Evolutionary conservation across 2,797 vertebrate genomes (phyloP).

Genomic region (Labeo calbasu): DNA sequence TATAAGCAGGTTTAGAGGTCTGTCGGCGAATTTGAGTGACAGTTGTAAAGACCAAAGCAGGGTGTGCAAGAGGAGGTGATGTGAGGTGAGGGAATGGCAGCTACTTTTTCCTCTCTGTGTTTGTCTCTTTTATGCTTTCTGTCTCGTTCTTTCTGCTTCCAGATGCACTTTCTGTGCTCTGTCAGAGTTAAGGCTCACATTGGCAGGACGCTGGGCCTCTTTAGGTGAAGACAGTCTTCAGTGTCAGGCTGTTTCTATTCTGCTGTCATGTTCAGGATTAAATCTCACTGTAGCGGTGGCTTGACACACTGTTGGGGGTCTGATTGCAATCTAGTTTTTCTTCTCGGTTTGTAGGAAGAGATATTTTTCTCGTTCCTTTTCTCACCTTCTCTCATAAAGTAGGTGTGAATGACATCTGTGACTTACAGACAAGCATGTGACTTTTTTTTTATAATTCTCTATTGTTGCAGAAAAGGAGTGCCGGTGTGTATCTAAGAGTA

Average conservation of each 20-base stretch:
- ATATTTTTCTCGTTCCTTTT: slow-evolving; percentile 57
- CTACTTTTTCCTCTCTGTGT: background rate
- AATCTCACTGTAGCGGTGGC: slow-evolving; percentile 73
- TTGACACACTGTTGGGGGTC: slow-evolving; percentile 77
- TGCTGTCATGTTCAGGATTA: slow-evolving; percentile 82
- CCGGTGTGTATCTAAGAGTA: slow-evolving; percentile 71
- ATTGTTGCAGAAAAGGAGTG: slow-evolving; percentile 69
- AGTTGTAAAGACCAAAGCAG: background rate
- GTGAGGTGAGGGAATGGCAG: slow-evolving; percentile 13
- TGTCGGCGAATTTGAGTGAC: slow-evolving; percentile 4
- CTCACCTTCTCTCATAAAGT: slow-evolving; percentile 64
- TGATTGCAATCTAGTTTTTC: slow-evolving; percentile 76
- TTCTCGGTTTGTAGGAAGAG: slow-evolving; percentile 62
- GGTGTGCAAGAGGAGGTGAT: background rate
- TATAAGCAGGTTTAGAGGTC: background rate
- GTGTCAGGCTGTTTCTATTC: slow-evolving; percentile 80
- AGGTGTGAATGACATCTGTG: slow-evolving; percentile 68
- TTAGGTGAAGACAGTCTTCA: slow-evolving; percentile 80
- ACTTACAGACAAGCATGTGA: slow-evolving; percentile 65
- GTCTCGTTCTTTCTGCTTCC: slow-evolving; percentile 1
- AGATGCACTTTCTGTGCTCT: slow-evolving; percentile 63
- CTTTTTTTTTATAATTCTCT: slow-evolving; percentile 33
- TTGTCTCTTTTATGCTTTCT: slow-evolving; percentile 9
- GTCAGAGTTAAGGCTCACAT: slow-evolving; percentile 76
- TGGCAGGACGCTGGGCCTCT: slow-evolving; percentile 76